Base-by-base conservation (phyloP, 2,888 invertebrate species). In the Acronicta leporina region DNA sequence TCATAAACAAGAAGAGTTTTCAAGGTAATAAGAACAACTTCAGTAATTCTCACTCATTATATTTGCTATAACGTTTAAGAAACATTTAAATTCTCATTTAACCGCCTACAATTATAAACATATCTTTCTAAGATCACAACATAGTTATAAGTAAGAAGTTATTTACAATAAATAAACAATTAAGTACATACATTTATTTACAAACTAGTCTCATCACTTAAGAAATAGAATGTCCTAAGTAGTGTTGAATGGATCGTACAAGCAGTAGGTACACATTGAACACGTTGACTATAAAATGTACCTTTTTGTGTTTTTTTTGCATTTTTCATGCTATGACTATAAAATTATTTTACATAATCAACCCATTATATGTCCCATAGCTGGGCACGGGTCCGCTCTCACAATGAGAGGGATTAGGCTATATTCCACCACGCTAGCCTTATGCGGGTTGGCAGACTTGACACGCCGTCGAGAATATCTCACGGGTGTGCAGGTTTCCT, bases 121-220 rank as follows among this genome's bases (percentile, higher is more conserved):
- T 81, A 85, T 75, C 82, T 83, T 81, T 83, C 88, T 91, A 91
- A 86, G 84, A 92, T 92, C 92, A 92, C 91, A 90, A 91, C 90
- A 84, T 88, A 82, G 74, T 87, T 87, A 85, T 75, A 86, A 80
- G 81, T 83, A 85, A 82, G 77, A 84, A 76, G 83, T 75, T 92
- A 90, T 91, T 88, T 90, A 92, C 91, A 92, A 86, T 89, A 88
- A 90, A 90, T 89, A 89, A 87, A 86, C 73, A 76, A 75, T 83
- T 84, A 83, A 74, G 73, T 80, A 81, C 79, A 80, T 80, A 81
- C 79, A 80, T 80, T 77, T 90, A 91, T 89, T 85, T 91, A 91
- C 90, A 92, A 77, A 73, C 82, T 85, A 88, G 84, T 88, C 79
- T 87, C 84, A 83, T 85, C 77, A 77, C 72, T 82, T 75, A 77